These are phyloP conservation scores for Platichthys stellatus DNA, from an alignment of 2,113 vertebrate genomes.

Conservation along the genomic window DNA sequence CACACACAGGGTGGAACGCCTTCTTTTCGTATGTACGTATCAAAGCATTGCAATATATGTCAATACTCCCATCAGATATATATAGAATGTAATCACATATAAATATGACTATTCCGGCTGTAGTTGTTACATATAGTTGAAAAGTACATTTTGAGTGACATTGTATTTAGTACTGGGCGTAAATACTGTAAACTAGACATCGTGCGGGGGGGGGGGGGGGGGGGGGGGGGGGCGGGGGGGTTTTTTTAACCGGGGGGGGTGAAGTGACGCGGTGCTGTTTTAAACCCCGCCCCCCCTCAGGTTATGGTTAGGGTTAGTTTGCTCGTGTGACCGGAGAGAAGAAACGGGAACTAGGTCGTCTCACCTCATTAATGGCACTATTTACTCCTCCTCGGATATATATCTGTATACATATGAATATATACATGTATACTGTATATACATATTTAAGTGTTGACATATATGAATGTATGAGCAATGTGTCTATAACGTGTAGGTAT, in stretches of 20 bases:
- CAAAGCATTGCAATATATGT: slow-evolving; percentile 78
- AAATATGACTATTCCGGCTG: slow-evolving; percentile 43
- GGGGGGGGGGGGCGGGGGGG: not conserved
- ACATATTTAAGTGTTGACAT: slow-evolving; percentile 85
- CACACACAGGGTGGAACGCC: slow-evolving; percentile 40
- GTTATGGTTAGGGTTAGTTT: no score
- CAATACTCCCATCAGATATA: slow-evolving; percentile 73
- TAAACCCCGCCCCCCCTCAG: not conserved
- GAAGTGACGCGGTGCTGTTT: slow-evolving; percentile 15
- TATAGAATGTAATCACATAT: slow-evolving; percentile 64
- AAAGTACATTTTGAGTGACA: slow-evolving; percentile 20
- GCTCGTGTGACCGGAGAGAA: slow-evolving; percentile 1
- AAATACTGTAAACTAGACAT: slow-evolving; percentile 47
- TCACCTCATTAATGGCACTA: slow-evolving; percentile 75
- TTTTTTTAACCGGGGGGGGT: no score
- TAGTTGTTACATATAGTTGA: slow-evolving; percentile 42
- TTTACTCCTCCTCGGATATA: slow-evolving; percentile 80
- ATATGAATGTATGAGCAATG: slow-evolving; percentile 86
- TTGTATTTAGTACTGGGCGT: slow-evolving; percentile 50
- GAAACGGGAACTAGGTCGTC: slow-evolving; percentile 51
- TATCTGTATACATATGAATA: slow-evolving; percentile 82
- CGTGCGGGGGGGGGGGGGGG: slow-evolving; percentile 3
- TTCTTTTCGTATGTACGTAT: slow-evolving; percentile 43
- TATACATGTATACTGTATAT: slow-evolving; percentile 82
- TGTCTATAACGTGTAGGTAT: slow-evolving; percentile 80